Percentiles rank a stretch among this genome's conserved stretches.
These are phyloP conservation scores for Ectobius pallidus DNA, from an alignment of 2,888 invertebrate genomes.

Conservation along the genomic window DNA sequence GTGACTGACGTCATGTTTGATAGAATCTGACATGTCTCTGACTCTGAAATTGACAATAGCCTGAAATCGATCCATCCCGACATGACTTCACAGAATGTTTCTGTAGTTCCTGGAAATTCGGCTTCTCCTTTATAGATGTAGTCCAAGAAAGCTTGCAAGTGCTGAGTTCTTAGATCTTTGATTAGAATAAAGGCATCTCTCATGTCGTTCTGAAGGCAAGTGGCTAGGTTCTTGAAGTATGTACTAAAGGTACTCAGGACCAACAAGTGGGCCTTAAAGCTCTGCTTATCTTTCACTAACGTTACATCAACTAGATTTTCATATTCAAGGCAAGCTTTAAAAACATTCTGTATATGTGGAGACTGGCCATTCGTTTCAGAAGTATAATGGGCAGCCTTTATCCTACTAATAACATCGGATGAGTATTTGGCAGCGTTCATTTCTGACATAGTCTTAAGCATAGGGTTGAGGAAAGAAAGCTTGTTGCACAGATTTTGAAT, in stretches of 20 bases:
- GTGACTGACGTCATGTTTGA: neutral
- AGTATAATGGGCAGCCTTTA: neutral
- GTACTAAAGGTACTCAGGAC: conserved; percentile 38
- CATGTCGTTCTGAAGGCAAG: conserved; percentile 16
- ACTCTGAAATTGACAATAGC: conserved; percentile 32
- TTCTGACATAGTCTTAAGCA: neutral
- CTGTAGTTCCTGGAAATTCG: conserved; percentile 33
- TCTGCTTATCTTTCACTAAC: conserved; percentile 28
- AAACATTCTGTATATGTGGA: conserved; percentile 11
- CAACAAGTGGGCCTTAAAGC: conserved; percentile 37
- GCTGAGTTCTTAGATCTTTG: conserved; percentile 20
- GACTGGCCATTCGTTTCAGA: neutral
- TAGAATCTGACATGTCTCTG: conserved; percentile 11
- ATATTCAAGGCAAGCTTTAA: conserved; percentile 28
- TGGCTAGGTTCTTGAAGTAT: conserved; percentile 37
- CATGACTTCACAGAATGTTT: conserved; percentile 37
- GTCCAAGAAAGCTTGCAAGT: conserved; percentile 37
- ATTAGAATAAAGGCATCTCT: conserved; percentile 37
- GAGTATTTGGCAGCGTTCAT: neutral
- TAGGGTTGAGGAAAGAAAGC: conserved; percentile 8
- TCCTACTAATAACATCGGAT: conserved; percentile 18
- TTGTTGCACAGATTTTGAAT: conserved; percentile 35
- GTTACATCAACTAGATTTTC: conserved; percentile 40
- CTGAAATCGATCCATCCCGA: conserved; percentile 41
- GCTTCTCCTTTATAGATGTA: conserved; percentile 41